Percentiles rank a stretch among this genome's conserved stretches.
phyloP scores from a whole-genome alignment of 2,797 vertebrate species.

The Dendrocincla fuliginosa region DNA sequence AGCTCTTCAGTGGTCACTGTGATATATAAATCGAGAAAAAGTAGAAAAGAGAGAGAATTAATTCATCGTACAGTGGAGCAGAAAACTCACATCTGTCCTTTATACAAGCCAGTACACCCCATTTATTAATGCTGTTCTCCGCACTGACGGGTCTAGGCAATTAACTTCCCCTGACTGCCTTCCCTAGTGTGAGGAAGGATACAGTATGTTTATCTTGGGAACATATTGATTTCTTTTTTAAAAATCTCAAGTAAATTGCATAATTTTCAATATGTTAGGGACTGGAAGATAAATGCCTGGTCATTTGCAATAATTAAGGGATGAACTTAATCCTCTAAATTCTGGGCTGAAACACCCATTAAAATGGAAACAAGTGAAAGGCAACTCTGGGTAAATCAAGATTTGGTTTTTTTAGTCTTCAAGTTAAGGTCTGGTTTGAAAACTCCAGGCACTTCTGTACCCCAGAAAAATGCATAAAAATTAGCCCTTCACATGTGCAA shows the following conservation, averaged over 20 bases:
- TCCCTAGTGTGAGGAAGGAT: slow-evolving; percentile 49
- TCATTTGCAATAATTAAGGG: slow-evolving; percentile 42
- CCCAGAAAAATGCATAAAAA: not conserved
- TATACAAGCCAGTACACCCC: slow-evolving; percentile 77
- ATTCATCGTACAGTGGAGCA: slow-evolving; percentile 75
- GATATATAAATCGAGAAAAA: slow-evolving; percentile 63
- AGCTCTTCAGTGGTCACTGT: slow-evolving; percentile 49
- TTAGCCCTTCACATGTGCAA: not conserved
- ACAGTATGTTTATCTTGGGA: slow-evolving; percentile 63
- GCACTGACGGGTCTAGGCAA: slow-evolving; percentile 71
- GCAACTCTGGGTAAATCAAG: not conserved
- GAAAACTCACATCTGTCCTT: slow-evolving; percentile 82
- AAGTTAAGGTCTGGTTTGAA: slow-evolving; percentile 36
- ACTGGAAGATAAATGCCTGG: slow-evolving; percentile 3
- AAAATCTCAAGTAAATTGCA: slow-evolving; percentile 51
- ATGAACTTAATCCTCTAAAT: slow-evolving; percentile 29
- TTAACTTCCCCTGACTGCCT: slow-evolving; percentile 74
- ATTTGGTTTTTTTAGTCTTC: not conserved
- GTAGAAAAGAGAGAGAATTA: slow-evolving; percentile 64
- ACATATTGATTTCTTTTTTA: slow-evolving; percentile 54
- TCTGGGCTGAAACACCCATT: not conserved
- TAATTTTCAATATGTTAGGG: slow-evolving; percentile 25
- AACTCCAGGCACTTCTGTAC: slow-evolving; percentile 3
- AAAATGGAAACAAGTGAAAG: not conserved
- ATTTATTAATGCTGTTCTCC: slow-evolving; percentile 79